Evolutionary conservation across 2,797 vertebrate genomes (phyloP), one percentile per base, ranked within the genome.

Genomic region (Girardinus metallicus): DNA sequence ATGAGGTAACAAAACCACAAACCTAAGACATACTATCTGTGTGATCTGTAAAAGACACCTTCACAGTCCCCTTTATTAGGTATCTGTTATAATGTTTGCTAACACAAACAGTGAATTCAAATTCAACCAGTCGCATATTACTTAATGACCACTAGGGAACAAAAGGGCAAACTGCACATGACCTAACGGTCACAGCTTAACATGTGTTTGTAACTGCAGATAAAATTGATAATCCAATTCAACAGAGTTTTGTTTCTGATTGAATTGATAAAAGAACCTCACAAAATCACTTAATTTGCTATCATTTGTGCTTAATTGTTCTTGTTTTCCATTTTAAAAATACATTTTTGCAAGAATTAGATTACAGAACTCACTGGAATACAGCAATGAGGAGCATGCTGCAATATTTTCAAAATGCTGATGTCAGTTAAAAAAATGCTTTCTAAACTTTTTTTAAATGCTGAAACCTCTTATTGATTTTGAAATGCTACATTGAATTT

Each of bases 341-440:
- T 79, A 83, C 68, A 76, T 60, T 49, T 80, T 41, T 43, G 43
- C 71, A 49, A 79, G n/a, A 12, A 44, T 84, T 53, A 74, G 46
- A 78, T 76, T 86, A 68, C 73, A 84, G 47, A 78, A 81, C 62
- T 21, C 5, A n/a, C 16, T 70, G 26, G 73, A 79, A 51, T 46
- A n/a, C 34, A 79, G 78, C 39, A 74, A 76, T 55, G 5, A 75
- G 31, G 68, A 13, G 72, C 68, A 39, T 43, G 71, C 41, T 77
- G 64, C 79, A 76, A 82, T 80, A 86, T 87, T 90, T 88, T 84
- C 73, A 86, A 83, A 82, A 84, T 83, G 85, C 86, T 87, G 86
- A 86, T 79, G 77, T 26, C n/a, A 60, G 71, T 75, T 31, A 41
- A 70, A 66, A 34, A 81, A 34, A 70, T 75, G 82, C 83, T 81